Percentiles rank a stretch among this genome's conserved stretches.
Conservation (phyloP, 2,797 vertebrate genomes). For the Periophthalmus magnuspinnatus region DNA sequence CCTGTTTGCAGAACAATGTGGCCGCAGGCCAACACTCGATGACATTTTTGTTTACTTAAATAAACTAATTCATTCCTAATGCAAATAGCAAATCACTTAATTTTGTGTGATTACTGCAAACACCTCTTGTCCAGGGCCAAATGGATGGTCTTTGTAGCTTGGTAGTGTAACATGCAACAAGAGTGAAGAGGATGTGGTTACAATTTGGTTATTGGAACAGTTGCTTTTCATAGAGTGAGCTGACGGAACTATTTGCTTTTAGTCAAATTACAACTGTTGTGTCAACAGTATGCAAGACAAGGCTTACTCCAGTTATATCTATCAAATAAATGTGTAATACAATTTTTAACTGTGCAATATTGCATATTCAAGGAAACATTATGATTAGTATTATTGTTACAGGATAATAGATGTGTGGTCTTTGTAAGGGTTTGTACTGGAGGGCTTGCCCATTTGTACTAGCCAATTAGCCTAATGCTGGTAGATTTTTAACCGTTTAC, state of each 20-base stretch:
- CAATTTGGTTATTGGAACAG: constrained; percentile 36
- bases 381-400: background rate
- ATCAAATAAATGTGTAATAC: background rate
- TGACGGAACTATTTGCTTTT: constrained; percentile 14
- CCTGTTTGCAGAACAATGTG: background rate
- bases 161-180: constrained; percentile 10
- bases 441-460: background rate
- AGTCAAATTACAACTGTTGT: constrained; percentile 18
- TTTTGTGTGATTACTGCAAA: constrained; percentile 11
- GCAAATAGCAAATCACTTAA: constrained; percentile 18
- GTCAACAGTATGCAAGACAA: background rate
- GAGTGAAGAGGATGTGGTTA: constrained; percentile 58
- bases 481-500: background rate
- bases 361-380: background rate
- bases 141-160: constrained; percentile 9
- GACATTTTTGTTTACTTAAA: constrained; percentile 9
- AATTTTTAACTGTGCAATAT: background rate
- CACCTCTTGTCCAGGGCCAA: background rate
- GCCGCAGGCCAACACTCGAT: background rate
- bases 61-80: constrained; percentile 8
- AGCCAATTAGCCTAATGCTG: background rate
- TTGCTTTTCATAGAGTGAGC: constrained; percentile 20
- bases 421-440: background rate
- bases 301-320: constrained; percentile 3
- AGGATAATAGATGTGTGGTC: background rate